Evolutionary conservation across 2,113 vertebrate genomes (phyloP), one percentile per base, ranked within the genome.

Genomic region (Boleophthalmus pectinirostris): DNA sequence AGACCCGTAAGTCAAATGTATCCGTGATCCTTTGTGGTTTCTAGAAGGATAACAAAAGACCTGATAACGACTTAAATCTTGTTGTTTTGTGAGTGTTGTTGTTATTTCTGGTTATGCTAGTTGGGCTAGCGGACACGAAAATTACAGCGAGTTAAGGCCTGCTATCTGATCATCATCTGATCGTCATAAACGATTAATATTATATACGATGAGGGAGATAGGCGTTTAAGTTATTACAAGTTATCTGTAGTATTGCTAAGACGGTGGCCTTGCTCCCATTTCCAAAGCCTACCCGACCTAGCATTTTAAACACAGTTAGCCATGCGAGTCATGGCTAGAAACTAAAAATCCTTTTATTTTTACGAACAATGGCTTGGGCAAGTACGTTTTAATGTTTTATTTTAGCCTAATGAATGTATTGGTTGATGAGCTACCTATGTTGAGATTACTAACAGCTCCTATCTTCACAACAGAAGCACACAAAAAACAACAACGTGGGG

Each of bases 1-100:
- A 68, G 61, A 79, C 71, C 82, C 79, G 90, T 93, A 91, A 91
- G 91, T 93, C 9, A 1, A 11, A 6, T 13, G 53, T 56, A 2
- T 18, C 5, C 3, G 24, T 51, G 43, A 13, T 69, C 8, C 2
- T 49, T 3, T 56, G 38, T 5, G 8, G 25, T 23, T 14, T 66
- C n/a, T 14, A 13, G 2, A n/a, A 3, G 24, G 46, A 20, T 13
- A 10, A 15, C 18, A 12, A 16, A 38, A 15, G 13, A 24, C 12
- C 10, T 0, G n/a, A 49, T 71, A 10, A n/a, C 16, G 3, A 2
- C 29, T 13, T 57, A 20, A 43, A 15, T 15, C 0, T 25, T 35
- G 35, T 33, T 33, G 18, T 47, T 12, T 75, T 23, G 35, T 35
- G 76, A 73, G n/a, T n/a, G n/a, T 87, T 87, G 81, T 87, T 84